Base-by-base conservation (phyloP, 1,140 invertebrate genomes). In the Anoplophora glabripennis region DNA sequence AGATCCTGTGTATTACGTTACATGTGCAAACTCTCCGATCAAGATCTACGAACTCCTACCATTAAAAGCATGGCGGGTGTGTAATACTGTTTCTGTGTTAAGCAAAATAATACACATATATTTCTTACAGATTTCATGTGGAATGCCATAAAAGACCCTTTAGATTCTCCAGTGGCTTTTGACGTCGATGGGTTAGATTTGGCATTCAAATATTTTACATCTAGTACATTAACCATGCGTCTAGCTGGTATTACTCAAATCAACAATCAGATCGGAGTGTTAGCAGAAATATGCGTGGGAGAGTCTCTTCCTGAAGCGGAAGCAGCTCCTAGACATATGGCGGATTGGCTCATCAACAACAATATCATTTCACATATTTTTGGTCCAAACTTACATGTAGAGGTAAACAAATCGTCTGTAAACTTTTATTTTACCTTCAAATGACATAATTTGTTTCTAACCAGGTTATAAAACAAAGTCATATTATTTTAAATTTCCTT, bases 321-420 rank as follows among this genome's bases (percentile, higher is more conserved):
- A 69, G 80, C 87, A 37, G 85, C 93, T 49, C 92, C 92, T 0
- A 88, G 91, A 57, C 85, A 88, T 57, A 80, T 97, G 48, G 90
- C 90, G 0, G 83, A 89, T 55, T 97, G 94, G 94, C 76, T 98
- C 5, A 88, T 92, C 0, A 86, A 88, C 45, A 92, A 94, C 74
- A 91, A 93, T 72, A 94, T 98, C 48, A 91, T 97, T 65, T 89
- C 93, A 68, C 93, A 96, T 72, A 87, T 97, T 37, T 98, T 96
- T 81, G 94, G 94, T 36, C 94, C 94, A 42, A 97, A 97, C 82
- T 80, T 96, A 52, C 94, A 97, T 79, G 93, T 96, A 34, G 94
- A 96, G 81, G 88, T 92, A 75, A 78, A 64, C 65, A 41, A 28
- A 5, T 5, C 21, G 5, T 28, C 21, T 3, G 5, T 36, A 38